Conservation (phyloP, 2,888 invertebrate genomes). For the Masnerella sp. region DNA sequence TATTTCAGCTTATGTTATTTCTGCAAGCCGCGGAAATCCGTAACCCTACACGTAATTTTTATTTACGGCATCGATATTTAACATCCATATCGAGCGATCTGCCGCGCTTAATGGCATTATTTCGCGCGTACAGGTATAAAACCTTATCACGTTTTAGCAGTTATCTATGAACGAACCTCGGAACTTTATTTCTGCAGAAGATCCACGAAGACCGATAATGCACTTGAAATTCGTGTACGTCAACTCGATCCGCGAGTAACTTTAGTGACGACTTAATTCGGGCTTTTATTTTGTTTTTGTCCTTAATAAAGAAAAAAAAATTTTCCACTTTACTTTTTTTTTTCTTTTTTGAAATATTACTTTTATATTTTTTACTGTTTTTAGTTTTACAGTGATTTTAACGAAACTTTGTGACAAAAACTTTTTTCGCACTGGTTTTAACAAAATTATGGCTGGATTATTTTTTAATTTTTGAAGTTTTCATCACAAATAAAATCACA, state of each 20-base stretch:
- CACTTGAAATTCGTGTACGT: constrained; percentile 37
- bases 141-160: constrained; percentile 59
- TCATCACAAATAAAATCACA: no score
- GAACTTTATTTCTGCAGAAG: constrained; percentile 47
- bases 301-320: no score
- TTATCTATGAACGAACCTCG: constrained; percentile 49
- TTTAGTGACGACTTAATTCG: constrained; percentile 32
- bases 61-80: constrained; percentile 63
- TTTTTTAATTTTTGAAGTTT: no score
- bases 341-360: no score
- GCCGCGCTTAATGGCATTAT: constrained; percentile 66
- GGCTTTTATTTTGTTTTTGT: neutral
- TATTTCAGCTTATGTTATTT: constrained; percentile 24
- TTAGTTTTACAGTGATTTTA: no score
- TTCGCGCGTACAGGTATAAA: constrained; percentile 58
- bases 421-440: no score
- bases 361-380: no score
- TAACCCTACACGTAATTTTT: constrained; percentile 58
- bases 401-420: no score
- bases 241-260: constrained; percentile 32
- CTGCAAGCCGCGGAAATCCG: constrained; percentile 24
- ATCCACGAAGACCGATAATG: constrained; percentile 50
- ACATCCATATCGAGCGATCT: constrained; percentile 66
- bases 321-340: no score
- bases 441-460: no score